Percentiles rank a stretch among this genome's conserved stretches.
Evolutionary conservation across 2,888 invertebrate species (phyloP).

Genomic region (Pristionchus entomophagus): DNA sequence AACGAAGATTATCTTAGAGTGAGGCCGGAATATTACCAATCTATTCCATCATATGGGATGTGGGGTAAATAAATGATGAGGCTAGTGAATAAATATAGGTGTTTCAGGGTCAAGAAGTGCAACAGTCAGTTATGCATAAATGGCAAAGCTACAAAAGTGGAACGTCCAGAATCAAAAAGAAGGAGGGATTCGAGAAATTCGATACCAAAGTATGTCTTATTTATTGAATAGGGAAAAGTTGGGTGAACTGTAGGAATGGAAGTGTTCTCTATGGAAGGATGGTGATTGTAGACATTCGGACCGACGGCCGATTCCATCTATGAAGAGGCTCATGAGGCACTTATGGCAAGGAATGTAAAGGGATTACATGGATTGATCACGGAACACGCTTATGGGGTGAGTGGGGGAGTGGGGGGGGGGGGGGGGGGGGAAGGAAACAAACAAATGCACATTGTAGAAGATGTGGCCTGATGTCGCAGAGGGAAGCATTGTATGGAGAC

Average conservation of each 20-base stretch:
- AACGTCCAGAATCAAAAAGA: constrained; percentile 67
- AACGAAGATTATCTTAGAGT: neutral
- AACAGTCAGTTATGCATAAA: constrained; percentile 60
- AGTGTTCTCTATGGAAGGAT: too few species aligned
- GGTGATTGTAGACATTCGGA: constrained; percentile 60
- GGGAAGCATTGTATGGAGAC: constrained; percentile 71
- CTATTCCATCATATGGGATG: too few species aligned
- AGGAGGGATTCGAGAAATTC: constrained; percentile 73
- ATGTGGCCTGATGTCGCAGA: constrained; percentile 75
- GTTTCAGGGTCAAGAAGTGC: constrained; percentile 27
- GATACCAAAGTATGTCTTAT: constrained; percentile 60
- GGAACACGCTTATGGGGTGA: constrained; percentile 68
- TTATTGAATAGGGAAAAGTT: neutral
- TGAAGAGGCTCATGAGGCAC: constrained; percentile 66
- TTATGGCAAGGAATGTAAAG: constrained; percentile 62
- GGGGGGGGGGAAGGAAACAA: too few species aligned
- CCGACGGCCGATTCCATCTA: constrained; percentile 69
- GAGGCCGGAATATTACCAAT: too few species aligned
- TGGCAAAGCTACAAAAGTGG: constrained; percentile 69
- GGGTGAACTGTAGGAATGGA: too few species aligned
- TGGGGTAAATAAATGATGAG: neutral
- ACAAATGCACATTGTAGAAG: constrained; percentile 61
- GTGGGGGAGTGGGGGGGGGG: constrained; percentile 1
- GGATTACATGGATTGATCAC: constrained; percentile 67
- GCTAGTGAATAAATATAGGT: neutral